Evolutionary conservation across 1,140 invertebrate genomes (phyloP).

Genomic region (Sarcophaga bullata): DNA sequence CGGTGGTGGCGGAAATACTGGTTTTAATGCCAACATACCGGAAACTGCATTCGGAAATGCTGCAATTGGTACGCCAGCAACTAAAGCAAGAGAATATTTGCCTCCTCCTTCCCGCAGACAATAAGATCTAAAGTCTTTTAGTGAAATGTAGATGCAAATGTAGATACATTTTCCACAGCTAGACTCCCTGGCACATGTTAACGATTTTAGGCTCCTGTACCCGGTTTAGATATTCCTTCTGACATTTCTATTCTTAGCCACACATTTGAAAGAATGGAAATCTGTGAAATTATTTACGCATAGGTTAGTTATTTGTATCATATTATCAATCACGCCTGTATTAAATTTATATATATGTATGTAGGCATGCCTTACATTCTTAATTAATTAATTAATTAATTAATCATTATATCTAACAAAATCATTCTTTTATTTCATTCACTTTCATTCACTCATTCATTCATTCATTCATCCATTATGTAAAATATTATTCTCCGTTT

Average conservation of each 20-base stretch:
- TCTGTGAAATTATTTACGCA: neutral
- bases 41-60: conserved; percentile 39
- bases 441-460: neutral
- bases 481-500: conserved; percentile 22
- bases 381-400: neutral
- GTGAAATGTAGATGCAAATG: neutral
- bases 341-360: conserved; percentile 21
- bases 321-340: no score
- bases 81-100: conserved; percentile 70
- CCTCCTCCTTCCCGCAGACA: conserved; percentile 27
- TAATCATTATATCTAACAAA: no score
- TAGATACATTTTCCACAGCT: neutral
- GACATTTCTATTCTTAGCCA: conserved; percentile 10
- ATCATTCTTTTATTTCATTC: no score
- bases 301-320: neutral
- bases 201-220: conserved; percentile 30
- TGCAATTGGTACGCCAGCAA: conserved; percentile 55
- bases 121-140: neutral
- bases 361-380: conserved; percentile 28
- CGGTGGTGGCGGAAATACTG: neutral
- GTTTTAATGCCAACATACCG: conserved; percentile 24
- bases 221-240: conserved; percentile 28
- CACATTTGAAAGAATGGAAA: neutral
- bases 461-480: conserved; percentile 12
- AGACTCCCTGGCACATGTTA: no score